A percentile compares a stretch with the other conserved stretches of the same genome.
phyloP scores from a whole-genome alignment of 2,888 invertebrate genomes.

The Phymatocera aterrima region DNA sequence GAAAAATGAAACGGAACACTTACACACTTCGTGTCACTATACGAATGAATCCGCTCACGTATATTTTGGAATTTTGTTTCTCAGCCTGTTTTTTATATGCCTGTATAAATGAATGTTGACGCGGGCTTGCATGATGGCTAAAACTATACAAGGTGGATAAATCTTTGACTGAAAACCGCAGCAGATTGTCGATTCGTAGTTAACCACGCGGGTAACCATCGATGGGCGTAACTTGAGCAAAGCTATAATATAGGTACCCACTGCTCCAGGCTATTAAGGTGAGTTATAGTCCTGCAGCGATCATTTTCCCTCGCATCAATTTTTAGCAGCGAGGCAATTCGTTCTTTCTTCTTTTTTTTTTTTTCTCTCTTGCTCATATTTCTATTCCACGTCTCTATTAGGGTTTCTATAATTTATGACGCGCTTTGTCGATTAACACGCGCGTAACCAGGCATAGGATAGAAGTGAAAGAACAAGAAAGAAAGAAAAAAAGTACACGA shows the following conservation, averaged over 20 bases:
- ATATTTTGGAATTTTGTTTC: too few relatives aligned
- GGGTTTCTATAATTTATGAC: conserved; percentile 73
- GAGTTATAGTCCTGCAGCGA: conserved; percentile 65
- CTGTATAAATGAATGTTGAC: too few relatives aligned
- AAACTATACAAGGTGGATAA: neutral
- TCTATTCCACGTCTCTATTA: conserved; percentile 71
- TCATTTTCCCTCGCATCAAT: conserved; percentile 51
- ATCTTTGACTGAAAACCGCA: conserved; percentile 13
- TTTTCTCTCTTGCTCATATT: conserved; percentile 47
- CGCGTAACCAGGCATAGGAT: conserved; percentile 65
- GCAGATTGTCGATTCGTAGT: conserved; percentile 1
- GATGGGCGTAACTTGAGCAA: conserved; percentile 53
- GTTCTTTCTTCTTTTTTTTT: conserved; percentile 54
- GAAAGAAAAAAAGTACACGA: conserved; percentile 52
- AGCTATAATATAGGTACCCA: too few relatives aligned
- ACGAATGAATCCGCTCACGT: too few relatives aligned
- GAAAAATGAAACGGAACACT: too few relatives aligned
- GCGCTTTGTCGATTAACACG: conserved; percentile 73
- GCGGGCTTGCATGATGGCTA: too few relatives aligned
- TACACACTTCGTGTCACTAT: too few relatives aligned
- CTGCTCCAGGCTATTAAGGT: conserved; percentile 61
- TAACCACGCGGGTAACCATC: conserved; percentile 19
- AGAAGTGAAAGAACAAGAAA: conserved; percentile 45
- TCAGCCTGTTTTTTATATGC: too few relatives aligned
- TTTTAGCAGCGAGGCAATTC: conserved; percentile 55